Evolutionary conservation across 2,888 invertebrate species (phyloP).

Genomic region (Hyppa rectilinea): DNA sequence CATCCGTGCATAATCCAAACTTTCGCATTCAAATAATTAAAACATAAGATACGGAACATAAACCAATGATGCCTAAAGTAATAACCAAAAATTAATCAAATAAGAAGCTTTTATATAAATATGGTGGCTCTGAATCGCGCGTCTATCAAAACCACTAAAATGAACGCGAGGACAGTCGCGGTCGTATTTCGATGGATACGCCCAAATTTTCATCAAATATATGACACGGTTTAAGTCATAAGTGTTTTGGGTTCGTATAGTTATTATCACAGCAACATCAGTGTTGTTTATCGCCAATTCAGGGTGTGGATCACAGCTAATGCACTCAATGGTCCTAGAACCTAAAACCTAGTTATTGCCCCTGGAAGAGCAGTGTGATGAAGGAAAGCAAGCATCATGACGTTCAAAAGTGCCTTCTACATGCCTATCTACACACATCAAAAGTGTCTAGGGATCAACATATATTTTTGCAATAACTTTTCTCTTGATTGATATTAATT

Average conservation of each 20-base stretch:
- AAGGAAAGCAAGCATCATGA: too few relatives aligned
- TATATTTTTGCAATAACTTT: too few relatives aligned
- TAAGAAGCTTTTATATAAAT: conserved; percentile 68
- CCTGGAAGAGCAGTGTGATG: too few relatives aligned
- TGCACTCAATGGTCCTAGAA: too few relatives aligned
- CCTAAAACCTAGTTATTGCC: too few relatives aligned
- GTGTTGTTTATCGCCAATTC: background rate
- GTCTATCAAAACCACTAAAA: conserved; percentile 81
- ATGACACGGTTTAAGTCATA: conserved; percentile 66
- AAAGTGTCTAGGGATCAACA: too few relatives aligned
- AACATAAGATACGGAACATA: too few relatives aligned
- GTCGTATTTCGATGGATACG: conserved; percentile 87
- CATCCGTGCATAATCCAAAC: too few relatives aligned
- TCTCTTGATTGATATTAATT: too few relatives aligned
- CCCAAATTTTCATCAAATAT: conserved; percentile 89
- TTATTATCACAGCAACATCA: background rate
- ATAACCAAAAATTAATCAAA: conserved; percentile 64
- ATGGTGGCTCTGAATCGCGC: conserved; percentile 58
- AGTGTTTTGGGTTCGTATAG: conserved; percentile 20
- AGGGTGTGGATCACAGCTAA: background rate
- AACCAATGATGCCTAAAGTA: conserved; percentile 42
- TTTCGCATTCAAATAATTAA: too few relatives aligned
- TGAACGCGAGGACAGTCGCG: conserved; percentile 82
- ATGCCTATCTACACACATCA: too few relatives aligned
- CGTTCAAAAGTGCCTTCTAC: too few relatives aligned